Base-by-base conservation (phyloP, 1,140 invertebrate species). In the Danaus melanippus region DNA sequence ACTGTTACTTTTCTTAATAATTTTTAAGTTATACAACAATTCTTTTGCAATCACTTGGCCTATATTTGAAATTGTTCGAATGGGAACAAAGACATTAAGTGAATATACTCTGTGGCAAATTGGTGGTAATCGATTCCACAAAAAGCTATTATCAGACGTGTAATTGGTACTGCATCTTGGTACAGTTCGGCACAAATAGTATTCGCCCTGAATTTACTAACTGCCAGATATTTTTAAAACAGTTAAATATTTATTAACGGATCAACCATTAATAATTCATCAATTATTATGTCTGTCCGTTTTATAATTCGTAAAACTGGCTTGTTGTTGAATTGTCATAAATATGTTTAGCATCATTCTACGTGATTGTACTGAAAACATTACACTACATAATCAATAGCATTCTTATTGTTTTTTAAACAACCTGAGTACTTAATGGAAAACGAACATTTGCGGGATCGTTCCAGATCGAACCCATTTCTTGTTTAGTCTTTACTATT, bases 331-430 rank as follows among this genome's bases (percentile, higher is more conserved):
- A 32, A 32, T 3, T 32, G 21, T 7, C 21, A 32, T 32, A 15
- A 15, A 15, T 15, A 15, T 1, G 21, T 32, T 32, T 32, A 32
- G 6, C 17, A 11, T 21, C 40, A 58, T 9, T 48, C 21, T 46
- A 17, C 49, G 8, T 39, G 42, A 44, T 48, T 52, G 50, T 56
- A 56, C 45, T 8, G 12, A 12, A 12, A 44, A 60, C 12, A 56
- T 52, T 32, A 51, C 44, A 42, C 53, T 46, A 44, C 55, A 56
- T 43, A 60, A 60, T 60, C 53, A 11, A 43, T n/a, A 60, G 53
- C 58, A 48, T 60, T 46, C 53, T 60, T 40, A 32, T 60, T 60
- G 58, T 60, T 60, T 60, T 60, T 60, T 55, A 55, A 60, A 51
- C 53, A 60, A 42, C 54, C 58, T 60, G 42, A 42, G 43, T 43